Base-by-base conservation (phyloP, 2,888 invertebrate species). In the Barypeithes pellucidus region DNA sequence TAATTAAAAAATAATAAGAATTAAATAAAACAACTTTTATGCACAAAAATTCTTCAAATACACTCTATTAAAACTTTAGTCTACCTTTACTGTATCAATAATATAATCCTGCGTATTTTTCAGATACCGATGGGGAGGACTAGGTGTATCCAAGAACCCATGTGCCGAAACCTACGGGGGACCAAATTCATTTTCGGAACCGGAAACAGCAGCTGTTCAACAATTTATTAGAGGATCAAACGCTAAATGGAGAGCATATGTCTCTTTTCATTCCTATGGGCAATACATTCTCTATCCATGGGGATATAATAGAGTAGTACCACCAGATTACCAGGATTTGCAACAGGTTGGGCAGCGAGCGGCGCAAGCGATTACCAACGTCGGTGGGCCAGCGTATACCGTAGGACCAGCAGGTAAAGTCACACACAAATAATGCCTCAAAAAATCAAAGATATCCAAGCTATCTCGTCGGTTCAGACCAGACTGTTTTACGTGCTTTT, bases 231-330 rank as follows among this genome's bases (percentile, higher is more conserved):
- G 63, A 67, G 76, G 75, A n/a, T 77, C 77, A 7, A 82, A 82
- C 0, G 86, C 88, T 1, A 88, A 90, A 59, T 92, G 92, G 86
- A 88, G 91, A 83, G 93, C 91, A 0, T 95, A 92, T 81, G 80
- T 95, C 66, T 91, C 94, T 0, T 95, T 94, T 86, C 95, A 95
- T 84, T 94, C 94, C 80, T 95, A 95, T 77, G 95, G 95, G 0
- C 95, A 97, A 81, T 94, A 94, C 82, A 90, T 95, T 66, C 87
- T 96, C 7, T 94, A 94, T 82, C 95, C 96, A 8, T 96, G 95
- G 95, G 95, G 95, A 18, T 95, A 95, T 83, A 93, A 93, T 79
- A 89, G 89, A 69, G 89, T 89, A 3, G 88, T 93, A 4, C 91
- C 94, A 0, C 90, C 91, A 73, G 93, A 94, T 84, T 88, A 92